Base-by-base conservation (phyloP, 2,888 invertebrate species). In the Polydrusus pterygomalis region DNA sequence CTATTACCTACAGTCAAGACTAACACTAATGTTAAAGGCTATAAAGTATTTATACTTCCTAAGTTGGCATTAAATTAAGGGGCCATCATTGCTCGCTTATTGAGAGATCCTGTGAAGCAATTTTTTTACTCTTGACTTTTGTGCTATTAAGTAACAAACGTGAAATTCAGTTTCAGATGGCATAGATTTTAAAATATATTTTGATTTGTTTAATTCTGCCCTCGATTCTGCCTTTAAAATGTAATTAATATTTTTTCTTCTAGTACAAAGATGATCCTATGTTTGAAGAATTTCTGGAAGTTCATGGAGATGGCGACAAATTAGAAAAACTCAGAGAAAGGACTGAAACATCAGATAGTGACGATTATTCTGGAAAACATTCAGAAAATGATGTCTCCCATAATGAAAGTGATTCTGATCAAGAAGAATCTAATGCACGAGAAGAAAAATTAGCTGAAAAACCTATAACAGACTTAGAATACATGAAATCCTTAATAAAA, bases 261-360 rank as follows among this genome's bases (percentile, higher is more conserved):
- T 56, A 94, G 91, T 94, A 95, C 83, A 94, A 94, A 89, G 92
- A 95, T 88, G 97, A 98, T 89, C 95, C 96, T 30, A 89, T 95
- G 63, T 98, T 98, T 89, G 89, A 91, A 78, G 97, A 98, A 86
- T 98, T 97, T 86, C 89, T 98, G 86, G 93, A 95, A 87, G 92
- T 93, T n/a, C 96, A 97, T 86, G 90, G 93, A 60, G 91, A 91
- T 76, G 60, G 15, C 1, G 87, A 89, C 63, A 87, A 84, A 78
- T 80, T 74, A 45, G 81, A 83, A 76, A 81, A 80, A 77, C 74
- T 74, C 56, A 88, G 88, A 60, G 88, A 88, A 25, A 87, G 88
- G 10, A 83, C 88, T 68, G 82, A 86, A 58, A 85, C 88, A 67
- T 86, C 86, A 62, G 75, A 70, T 85, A 86, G 76, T 85, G 85